Percentiles rank a stretch among this genome's conserved stretches.
Conservation (phyloP, 2,113 vertebrate genomes). For the Eretmochelys imbricata region DNA sequence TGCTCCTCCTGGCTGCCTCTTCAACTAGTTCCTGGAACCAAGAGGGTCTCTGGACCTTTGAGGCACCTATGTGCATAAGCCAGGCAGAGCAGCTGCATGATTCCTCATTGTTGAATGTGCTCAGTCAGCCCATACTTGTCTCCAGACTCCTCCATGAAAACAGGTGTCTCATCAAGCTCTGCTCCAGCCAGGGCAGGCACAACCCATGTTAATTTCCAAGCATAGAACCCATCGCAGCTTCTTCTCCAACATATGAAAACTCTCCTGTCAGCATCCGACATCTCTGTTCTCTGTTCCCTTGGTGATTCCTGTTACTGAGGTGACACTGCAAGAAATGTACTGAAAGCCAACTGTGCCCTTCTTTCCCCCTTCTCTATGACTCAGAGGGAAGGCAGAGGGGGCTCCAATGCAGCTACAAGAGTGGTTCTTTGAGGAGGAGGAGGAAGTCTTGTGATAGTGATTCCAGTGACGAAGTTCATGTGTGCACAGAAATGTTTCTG, state of each 20-base stretch:
- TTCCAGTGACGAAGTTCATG: background rate
- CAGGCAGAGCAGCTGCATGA: conserved; percentile 22
- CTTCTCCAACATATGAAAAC: background rate
- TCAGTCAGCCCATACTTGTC: accelerated
- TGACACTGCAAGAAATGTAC: background rate
- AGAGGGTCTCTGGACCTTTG: conserved; percentile 21
- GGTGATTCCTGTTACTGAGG: background rate
- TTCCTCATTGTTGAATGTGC: accelerated
- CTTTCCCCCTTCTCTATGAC: background rate
- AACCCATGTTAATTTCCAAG: background rate
- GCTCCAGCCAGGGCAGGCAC: background rate
- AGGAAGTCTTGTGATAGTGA: background rate
- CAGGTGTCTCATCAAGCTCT: background rate
- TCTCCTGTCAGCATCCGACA: background rate
- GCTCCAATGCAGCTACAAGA: background rate
- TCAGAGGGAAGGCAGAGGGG: background rate
- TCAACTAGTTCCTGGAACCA: conserved; percentile 60
- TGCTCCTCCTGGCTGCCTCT: conserved; percentile 46
- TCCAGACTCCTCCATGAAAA: background rate
- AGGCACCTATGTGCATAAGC: conserved; percentile 9
- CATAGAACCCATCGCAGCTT: accelerated
- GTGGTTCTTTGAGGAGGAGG: background rate
- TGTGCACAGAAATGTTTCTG: background rate
- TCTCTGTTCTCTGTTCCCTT: background rate
- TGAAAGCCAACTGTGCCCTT: accelerated